Evolutionary conservation across 2,888 invertebrate species (phyloP).

Genomic region (Spodoptera littoralis): DNA sequence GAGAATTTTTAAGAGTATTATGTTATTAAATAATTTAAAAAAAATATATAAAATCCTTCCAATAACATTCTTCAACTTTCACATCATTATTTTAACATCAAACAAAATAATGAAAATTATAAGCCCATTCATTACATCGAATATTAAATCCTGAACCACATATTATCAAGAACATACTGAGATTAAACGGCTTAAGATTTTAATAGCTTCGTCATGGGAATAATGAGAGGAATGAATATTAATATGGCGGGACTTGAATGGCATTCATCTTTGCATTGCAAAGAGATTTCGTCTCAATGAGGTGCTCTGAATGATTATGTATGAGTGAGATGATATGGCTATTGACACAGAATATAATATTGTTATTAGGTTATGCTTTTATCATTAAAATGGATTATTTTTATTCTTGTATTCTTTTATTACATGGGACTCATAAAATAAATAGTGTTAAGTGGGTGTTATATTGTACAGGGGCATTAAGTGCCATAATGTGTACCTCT

Average conservation of each 20-base stretch:
- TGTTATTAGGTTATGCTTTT: constrained; percentile 7
- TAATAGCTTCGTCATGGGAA: constrained; percentile 78
- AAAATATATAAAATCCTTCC: no score
- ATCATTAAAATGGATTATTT: background rate
- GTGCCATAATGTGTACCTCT: no score
- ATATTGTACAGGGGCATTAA: no score
- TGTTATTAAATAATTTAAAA: no score
- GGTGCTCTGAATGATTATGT: constrained; percentile 11
- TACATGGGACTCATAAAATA: no score
- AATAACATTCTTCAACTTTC: no score
- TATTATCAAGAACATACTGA: constrained; percentile 68
- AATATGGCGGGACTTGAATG: constrained; percentile 76
- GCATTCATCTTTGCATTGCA: constrained; percentile 78
- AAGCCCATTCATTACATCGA: constrained; percentile 19
- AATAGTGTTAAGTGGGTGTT: no score
- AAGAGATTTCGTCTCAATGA: constrained; percentile 67
- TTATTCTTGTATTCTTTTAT: no score
- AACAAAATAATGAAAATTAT: constrained; percentile 7
- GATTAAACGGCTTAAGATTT: constrained; percentile 75
- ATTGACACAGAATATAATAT: constrained; percentile 6
- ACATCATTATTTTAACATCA: background rate
- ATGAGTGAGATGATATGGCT: constrained; percentile 2
- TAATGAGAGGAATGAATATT: constrained; percentile 82
- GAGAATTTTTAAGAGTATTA: no score
- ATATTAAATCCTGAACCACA: constrained; percentile 66